Evolutionary conservation across 2,888 invertebrate genomes (phyloP).

Genomic region (Pomacea canaliculata): DNA sequence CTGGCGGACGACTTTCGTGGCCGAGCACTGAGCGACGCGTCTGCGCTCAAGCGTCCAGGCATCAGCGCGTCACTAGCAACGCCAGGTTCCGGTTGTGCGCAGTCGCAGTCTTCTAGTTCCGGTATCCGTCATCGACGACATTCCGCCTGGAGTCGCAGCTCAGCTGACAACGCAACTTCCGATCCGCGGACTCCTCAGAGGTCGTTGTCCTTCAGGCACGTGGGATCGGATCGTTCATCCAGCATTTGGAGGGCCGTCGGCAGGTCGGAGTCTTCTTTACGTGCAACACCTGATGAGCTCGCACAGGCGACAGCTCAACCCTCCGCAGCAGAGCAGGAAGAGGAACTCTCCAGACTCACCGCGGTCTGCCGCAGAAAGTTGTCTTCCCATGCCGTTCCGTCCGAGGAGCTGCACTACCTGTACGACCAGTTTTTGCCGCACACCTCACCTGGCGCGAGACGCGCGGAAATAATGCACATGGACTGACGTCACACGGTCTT

Average conservation of each 20-base stretch:
- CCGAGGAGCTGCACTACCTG: slow-evolving; percentile 19
- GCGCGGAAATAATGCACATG: too few species aligned
- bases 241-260: background rate
- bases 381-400: slow-evolving; percentile 4
- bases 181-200: background rate
- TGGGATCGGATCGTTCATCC: background rate
- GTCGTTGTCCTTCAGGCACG: background rate
- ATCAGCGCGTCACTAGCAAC: background rate
- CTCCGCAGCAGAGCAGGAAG: background rate
- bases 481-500: too few species aligned
- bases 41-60: background rate
- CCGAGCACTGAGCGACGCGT: slow-evolving; percentile 18
- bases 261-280: background rate
- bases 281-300: too few species aligned
- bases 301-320: background rate
- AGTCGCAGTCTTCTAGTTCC: background rate
- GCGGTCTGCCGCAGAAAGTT: background rate
- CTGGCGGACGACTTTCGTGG: slow-evolving; percentile 1
- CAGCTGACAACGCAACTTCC: background rate
- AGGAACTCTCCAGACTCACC: background rate
- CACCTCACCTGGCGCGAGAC: too few species aligned
- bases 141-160: background rate
- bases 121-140: background rate
- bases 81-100: background rate
- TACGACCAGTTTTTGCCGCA: slow-evolving; percentile 22